phyloP scores from a whole-genome alignment of 2,113 vertebrate genomes.

The Pseudorhombus dupliciocellatus region DNA sequence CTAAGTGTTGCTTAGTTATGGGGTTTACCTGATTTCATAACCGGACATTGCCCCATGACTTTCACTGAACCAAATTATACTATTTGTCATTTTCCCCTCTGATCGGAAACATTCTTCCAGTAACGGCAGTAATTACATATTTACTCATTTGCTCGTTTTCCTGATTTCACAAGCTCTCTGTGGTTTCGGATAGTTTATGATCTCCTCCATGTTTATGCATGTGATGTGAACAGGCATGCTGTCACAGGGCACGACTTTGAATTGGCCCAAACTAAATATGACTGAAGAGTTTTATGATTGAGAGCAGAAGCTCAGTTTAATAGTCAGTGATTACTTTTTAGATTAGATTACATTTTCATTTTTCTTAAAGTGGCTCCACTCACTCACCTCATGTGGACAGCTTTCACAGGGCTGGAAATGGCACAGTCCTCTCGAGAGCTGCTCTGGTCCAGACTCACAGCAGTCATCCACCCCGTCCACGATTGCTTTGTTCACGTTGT shows the following conservation, averaged over 20 bases:
- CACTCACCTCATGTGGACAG: constrained; percentile 90
- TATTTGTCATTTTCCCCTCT: no score
- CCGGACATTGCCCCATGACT: not conserved
- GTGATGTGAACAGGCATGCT: no score
- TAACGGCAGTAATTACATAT: no score
- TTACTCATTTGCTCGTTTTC: no score
- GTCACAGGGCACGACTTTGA: no score
- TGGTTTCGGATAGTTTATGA: not conserved
- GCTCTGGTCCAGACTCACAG: constrained; percentile 76
- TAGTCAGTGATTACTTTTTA: no score
- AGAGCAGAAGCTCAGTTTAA: no score
- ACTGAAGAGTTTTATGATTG: no score
- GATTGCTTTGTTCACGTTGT: constrained; percentile 84
- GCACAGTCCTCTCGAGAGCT: constrained; percentile 84
- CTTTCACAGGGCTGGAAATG: constrained; percentile 87
- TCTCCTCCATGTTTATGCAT: not conserved
- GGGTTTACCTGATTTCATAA: constrained; percentile 12
- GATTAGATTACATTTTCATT: no score
- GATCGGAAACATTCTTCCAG: no score
- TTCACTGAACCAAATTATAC: not conserved
- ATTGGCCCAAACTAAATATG: no score
- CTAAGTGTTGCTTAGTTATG: not conserved
- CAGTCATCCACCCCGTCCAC: constrained; percentile 86
- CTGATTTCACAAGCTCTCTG: not conserved
- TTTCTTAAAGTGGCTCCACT: no score